Evolutionary conservation across 2,888 invertebrate genomes (phyloP), one percentile per base, ranked within the genome.

Genomic region (Spodoptera littoralis): DNA sequence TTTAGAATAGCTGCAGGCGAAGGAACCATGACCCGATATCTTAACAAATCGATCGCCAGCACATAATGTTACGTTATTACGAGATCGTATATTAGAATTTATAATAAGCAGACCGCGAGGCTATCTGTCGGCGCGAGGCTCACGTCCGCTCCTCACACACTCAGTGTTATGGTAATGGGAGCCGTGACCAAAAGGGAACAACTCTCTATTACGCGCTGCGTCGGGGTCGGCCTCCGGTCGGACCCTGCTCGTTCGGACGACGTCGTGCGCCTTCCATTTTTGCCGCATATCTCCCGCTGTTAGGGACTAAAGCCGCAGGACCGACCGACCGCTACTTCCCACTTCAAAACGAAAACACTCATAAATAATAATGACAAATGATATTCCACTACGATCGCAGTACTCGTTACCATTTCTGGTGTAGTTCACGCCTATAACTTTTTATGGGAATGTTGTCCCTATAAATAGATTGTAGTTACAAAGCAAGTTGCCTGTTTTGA

Each of bases 231-330:
- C 22, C 47, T 54, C 12, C 77, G 87, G 49, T 27, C 52, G 9
- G 45, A 12, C 53, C 27, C n/a, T 41, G 44, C 45, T 58, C 44
- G 73, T 11, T 42, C 44, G 42, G 44, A 60, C 80, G 89, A 90
- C 90, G 88, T 91, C 91, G 90, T 92, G 92, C 86, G 76, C 81
- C 79, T 77, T 85, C 90, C 88, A 90, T 92, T 91, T 90, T 87
- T 85, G 88, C 85, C 75, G 69, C 76, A 58, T 87, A 86, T 86
- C 86, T 83, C 88, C 89, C 87, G 88, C 88, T 88, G 88, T 80
- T 86, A 79, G 65, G 52, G 60, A 73, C 76, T 74, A 83, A 84
- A 84, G 83, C 82, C 68, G 13, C 60, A 65, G 69, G 76, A 70
- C 73, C 57, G 27, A 57, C 53, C 52, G 45, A 73, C 63, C 78